Base-by-base conservation (phyloP, 2,113 vertebrate species). In the Numida meleagris region DNA sequence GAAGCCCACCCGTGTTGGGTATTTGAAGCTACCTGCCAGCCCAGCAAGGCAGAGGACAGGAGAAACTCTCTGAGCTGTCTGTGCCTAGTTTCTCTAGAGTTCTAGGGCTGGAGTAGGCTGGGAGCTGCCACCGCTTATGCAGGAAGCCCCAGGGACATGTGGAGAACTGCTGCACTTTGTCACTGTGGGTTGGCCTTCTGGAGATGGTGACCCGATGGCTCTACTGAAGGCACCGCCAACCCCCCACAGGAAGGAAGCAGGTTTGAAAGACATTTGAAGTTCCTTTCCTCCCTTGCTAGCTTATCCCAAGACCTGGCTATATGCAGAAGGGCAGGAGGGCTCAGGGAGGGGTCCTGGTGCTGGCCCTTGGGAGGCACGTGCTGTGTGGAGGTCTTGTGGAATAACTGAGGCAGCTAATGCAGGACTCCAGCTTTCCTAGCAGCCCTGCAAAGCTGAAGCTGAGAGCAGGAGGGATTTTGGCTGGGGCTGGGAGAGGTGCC, bases 401-500 rank as follows among this genome's bases (percentile, higher is more conserved):
- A 23, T 7, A 58, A 36, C 61, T 38, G 10, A 84, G 55, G 68
- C 20, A 58, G 43, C 14, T 38, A 3, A 19, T 21, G n/a, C 61
- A 77, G 55, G 42, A 12, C 75, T 86, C 63, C 24, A 55, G 14
- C 70, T 80, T 62, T 42, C 1, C 0, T 78, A 74, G 81, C 74
- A 77, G 58, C 59, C 42, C 17, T 13, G 36, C 55, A 58, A 74
- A 92, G 53, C 53, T 14, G 14, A 48, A 79, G 70, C 66, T 36
- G 70, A 75, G 84, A 76, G 48, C n/a, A 75, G 93, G 67, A 95
- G n/a, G 74, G 67, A 78, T 89, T 53, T 40, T 48, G 76, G 86
- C 80, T 50, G 86, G 42, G 83, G 66, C 80, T 82, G 71, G 53
- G 74, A 85, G 75, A 89, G 93, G 74, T 92, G 78, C 90, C 92